Evolutionary conservation across 2,888 invertebrate genomes (phyloP).

Genomic region (Nephrocerus scutellatus): DNA sequence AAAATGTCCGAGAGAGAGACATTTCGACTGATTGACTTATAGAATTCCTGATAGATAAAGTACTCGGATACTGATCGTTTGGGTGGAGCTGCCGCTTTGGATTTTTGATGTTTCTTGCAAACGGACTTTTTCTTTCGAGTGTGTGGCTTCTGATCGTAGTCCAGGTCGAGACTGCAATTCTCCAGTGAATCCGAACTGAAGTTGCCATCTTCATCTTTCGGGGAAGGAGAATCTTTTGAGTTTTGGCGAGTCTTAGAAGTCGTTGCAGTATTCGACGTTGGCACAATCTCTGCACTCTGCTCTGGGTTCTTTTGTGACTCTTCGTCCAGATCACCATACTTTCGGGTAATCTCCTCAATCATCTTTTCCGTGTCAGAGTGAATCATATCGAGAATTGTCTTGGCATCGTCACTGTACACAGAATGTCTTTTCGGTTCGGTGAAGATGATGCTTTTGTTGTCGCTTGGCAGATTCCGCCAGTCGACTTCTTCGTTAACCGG

Average conservation of each 20-base stretch:
- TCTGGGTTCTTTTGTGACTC: too few species aligned
- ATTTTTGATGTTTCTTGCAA: conserved; percentile 20
- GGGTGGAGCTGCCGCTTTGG: conserved; percentile 45
- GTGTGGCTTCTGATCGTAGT: conserved; percentile 26
- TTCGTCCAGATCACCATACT: conserved; percentile 57
- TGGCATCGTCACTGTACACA: conserved; percentile 50
- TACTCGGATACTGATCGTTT: conserved; percentile 70
- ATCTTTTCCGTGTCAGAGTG: conserved; percentile 59
- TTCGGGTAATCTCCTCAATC: conserved; percentile 59
- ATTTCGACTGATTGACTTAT: conserved; percentile 50
- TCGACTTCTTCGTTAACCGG: conserved; percentile 74
- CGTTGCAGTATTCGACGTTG: conserved; percentile 13
- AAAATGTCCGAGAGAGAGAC: conserved; percentile 54
- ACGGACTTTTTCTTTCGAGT: conserved; percentile 17
- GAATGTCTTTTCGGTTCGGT: conserved; percentile 45
- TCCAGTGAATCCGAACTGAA: conserved; percentile 76
- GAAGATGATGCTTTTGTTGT: conserved; percentile 33
- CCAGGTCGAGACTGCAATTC: conserved; percentile 57
- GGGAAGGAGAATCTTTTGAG: conserved; percentile 17
- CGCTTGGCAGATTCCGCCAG: conserved; percentile 52
- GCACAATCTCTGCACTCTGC: not conserved
- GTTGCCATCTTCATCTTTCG: conserved; percentile 56
- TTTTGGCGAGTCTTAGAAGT: conserved; percentile 17
- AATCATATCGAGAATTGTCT: conserved; percentile 56
- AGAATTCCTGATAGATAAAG: conserved; percentile 58